These are phyloP conservation scores for Ophion ellenae DNA, from an alignment of 2,888 invertebrate genomes.

Conservation along the genomic window DNA sequence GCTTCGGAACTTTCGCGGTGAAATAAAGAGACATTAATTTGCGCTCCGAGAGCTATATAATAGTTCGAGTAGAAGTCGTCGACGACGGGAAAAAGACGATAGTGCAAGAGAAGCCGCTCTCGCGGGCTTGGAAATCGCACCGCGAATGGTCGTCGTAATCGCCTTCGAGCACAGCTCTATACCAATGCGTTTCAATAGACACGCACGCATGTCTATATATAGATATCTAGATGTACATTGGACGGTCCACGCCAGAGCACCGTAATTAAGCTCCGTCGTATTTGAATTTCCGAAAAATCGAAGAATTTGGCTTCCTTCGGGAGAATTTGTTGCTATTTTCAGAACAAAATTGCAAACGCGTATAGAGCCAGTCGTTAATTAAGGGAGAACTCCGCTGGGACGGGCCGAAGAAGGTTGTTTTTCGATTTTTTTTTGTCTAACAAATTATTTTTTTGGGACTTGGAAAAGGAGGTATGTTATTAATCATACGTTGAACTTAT, in stretches of 20 bases:
- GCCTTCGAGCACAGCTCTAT: constrained; percentile 49
- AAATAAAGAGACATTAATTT: constrained; percentile 79
- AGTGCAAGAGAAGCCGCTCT: constrained; percentile 72
- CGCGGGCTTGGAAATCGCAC: constrained; percentile 56
- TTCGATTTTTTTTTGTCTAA: no score
- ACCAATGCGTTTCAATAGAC: constrained; percentile 48
- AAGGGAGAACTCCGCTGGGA: no score
- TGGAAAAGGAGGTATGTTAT: no score
- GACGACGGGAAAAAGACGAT: constrained; percentile 68
- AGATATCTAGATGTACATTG: not conserved
- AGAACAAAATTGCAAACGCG: no score
- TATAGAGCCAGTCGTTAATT: no score
- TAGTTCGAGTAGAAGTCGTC: constrained; percentile 74
- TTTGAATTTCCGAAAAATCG: not conserved
- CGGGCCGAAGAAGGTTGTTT: no score
- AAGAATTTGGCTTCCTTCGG: not conserved
- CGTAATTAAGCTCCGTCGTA: not conserved
- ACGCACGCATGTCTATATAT: not conserved
- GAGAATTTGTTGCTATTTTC: not conserved
- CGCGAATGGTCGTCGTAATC: constrained; percentile 64
- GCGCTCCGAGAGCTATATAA: constrained; percentile 67
- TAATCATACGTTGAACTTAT: no score
- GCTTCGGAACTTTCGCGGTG: constrained; percentile 65
- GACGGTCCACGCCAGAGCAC: constrained; percentile 7
- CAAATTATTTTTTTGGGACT: no score